Base-by-base conservation (phyloP, 2,797 vertebrate genomes). In the Enteromius radiatus region DNA sequence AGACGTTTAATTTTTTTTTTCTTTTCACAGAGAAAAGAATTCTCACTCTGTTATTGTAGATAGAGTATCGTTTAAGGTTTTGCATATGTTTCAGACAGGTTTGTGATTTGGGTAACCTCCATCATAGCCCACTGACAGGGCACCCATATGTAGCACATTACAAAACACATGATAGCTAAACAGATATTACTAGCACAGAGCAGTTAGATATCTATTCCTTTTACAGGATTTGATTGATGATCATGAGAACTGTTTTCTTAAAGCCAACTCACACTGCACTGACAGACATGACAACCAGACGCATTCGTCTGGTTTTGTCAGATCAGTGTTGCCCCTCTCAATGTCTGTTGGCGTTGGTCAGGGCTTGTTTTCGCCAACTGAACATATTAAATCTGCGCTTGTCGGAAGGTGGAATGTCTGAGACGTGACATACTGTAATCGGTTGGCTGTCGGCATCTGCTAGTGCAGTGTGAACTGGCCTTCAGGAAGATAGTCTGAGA, bases 11-110 rank as follows among this genome's bases (percentile, higher is more conserved):
- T 54, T 81, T 82, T 38, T 23, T 38, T 54, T 43, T 67, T 33
- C 28, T 75, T 63, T 17, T 61, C 31, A 49, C 43, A 73, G 23
- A 86, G 63, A 84, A 85, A 84, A 38, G 23, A 38, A 26, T 1
- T 56, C 52, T 80, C 80, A 70, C 26, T 70, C 67, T n/a, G 5
- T 31, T 76, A 61, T 38, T 76, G 47, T 74, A 84, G 63, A 69
- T 38, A 70, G 78, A 68, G 36, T 52, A 79, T 79, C n/a, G 61
- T 78, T 88, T 73, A 26, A 83, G 45, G 76, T 70, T 88, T 86
- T 84, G 83, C 85, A 88, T 86, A 83, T 52, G 83, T 83, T 86
- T 86, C 69, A 79, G 81, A 87, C 49, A 67, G 17, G 47, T 68
- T 59, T 76, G 63, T 56, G 67, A 49, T 82, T 59, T 65, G 59